Base-by-base conservation (phyloP, 2,888 invertebrate species). In the Tenthredo scrophulariae region DNA sequence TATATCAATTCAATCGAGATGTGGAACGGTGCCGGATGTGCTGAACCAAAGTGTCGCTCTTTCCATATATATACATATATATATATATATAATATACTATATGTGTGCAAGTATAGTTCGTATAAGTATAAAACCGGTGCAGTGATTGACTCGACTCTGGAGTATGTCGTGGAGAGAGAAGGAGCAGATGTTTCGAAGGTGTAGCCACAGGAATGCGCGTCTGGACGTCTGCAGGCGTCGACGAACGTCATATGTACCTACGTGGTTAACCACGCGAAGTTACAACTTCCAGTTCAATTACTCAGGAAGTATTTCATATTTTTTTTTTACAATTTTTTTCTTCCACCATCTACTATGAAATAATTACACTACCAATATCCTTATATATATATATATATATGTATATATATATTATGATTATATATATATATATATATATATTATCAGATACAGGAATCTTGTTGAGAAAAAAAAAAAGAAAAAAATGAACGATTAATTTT, bases 151-250 rank as follows among this genome's bases (percentile, higher is more conserved):
- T 62, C 62, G 62, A 26, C 62, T 46, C 43, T 75, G 54, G 58
- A 79, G 58, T 79, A 79, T 79, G 43, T 58, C 54, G 79, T n/a
- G 18, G 54, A 58, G 79, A 79, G 79, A 54, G 75, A 37, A 46
- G 29, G 50, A 77, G 79, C 79, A 79, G 79, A 79, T 79, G 79
- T 54, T 79, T 58, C 33, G 79, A 79, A 58, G 54, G 75, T 26
- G 54, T 54, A 79, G 58, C 54, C 79, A n/a, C 26, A 79, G 79
- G 54, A 54, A 79, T 79, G 79, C 58, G 58, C 33, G 54, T 79
- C 79, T 58, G n/a, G 26, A 37, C 54, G 79, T 79, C 54, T 43
- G 46, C n/a, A 75, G 75, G 37, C 70, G 37, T 70, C 70, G 70
- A 33, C 67, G 29, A 70, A 70, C 33, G 70, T 70, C 70, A 70